phyloP scores from a whole-genome alignment of 2,113 vertebrate species.

The Chaetura pelagica region DNA sequence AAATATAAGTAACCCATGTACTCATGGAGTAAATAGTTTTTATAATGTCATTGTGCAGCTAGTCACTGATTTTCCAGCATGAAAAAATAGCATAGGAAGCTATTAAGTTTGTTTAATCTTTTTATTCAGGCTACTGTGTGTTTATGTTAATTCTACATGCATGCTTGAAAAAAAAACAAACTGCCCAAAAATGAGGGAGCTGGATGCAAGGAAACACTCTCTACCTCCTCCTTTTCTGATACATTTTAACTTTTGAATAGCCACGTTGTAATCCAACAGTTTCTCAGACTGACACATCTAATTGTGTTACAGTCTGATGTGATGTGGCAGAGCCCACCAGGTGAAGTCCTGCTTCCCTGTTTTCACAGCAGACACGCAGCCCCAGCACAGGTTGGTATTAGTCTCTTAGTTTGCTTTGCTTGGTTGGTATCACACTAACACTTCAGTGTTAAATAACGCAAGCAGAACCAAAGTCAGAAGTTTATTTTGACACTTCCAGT shows the following conservation, averaged over 20 bases:
- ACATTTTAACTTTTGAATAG: not conserved
- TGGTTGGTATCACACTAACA: not conserved
- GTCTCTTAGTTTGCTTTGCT: not conserved
- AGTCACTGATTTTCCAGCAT: not conserved
- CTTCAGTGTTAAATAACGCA: not conserved
- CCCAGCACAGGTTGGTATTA: not conserved
- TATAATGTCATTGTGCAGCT: not conserved
- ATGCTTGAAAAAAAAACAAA: not conserved
- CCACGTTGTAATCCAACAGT: not conserved
- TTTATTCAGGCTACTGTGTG: not conserved
- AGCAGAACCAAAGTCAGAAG: not conserved
- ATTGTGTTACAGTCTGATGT: not conserved
- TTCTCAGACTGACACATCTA: constrained; percentile 16
- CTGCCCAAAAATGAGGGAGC: not conserved
- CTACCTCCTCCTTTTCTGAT: not conserved
- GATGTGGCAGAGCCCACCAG: not conserved
- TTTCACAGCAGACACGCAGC: not conserved
- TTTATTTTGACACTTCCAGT: not conserved
- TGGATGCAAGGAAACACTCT: not conserved
- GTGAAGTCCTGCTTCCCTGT: not conserved
- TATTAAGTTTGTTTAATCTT: not conserved
- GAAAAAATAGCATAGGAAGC: not conserved
- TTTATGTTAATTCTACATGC: not conserved
- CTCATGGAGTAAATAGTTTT: not conserved
- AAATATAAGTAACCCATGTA: fast-evolving